phyloP scores from a whole-genome alignment of 2,113 vertebrate species.

The Mugil cephalus region DNA sequence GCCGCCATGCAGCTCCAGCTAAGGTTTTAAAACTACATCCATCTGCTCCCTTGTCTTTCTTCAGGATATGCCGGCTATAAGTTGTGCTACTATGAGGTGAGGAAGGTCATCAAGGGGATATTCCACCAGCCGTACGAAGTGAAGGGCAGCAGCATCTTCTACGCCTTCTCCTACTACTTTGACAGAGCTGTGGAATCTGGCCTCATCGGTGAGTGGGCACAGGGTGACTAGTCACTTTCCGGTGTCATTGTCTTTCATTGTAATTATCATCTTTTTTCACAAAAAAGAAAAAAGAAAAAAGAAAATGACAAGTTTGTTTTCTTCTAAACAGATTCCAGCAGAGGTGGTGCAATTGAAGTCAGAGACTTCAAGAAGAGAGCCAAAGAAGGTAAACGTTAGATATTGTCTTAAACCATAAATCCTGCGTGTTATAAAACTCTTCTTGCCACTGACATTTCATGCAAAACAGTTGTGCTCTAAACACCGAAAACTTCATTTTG shows the following conservation, averaged over 20 bases:
- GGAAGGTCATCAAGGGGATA: constrained; percentile 90
- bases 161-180: constrained; percentile 98
- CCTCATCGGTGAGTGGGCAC: constrained; percentile 89
- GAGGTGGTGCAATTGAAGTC: constrained; percentile 92
- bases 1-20: constrained; percentile 22
- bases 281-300: constrained; percentile 35
- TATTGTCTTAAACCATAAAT: constrained; percentile 62
- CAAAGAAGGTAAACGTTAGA: constrained; percentile 90
- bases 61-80: constrained; percentile 93
- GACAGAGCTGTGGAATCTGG: constrained; percentile 93
- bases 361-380: constrained; percentile 95
- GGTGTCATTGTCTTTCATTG: constrained; percentile 23
- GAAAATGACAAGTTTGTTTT: constrained; percentile 51
- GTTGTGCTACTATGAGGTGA: constrained; percentile 93
- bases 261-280: constrained; percentile 48
- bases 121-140: constrained; percentile 94
- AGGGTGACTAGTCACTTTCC: constrained; percentile 27
- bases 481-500: constrained; percentile 50
- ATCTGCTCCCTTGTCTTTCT: constrained; percentile 3
- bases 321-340: constrained; percentile 87
- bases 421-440: constrained; percentile 62
- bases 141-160: constrained; percentile 90
- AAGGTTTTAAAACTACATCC: constrained; percentile 1
- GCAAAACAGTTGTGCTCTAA: constrained; percentile 50
- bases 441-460: constrained; percentile 45